Percentiles rank a stretch among this genome's conserved stretches.
These are phyloP conservation scores for Anguilla marmorata DNA, from an alignment of 2,797 vertebrate species.

Conservation along the genomic window DNA sequence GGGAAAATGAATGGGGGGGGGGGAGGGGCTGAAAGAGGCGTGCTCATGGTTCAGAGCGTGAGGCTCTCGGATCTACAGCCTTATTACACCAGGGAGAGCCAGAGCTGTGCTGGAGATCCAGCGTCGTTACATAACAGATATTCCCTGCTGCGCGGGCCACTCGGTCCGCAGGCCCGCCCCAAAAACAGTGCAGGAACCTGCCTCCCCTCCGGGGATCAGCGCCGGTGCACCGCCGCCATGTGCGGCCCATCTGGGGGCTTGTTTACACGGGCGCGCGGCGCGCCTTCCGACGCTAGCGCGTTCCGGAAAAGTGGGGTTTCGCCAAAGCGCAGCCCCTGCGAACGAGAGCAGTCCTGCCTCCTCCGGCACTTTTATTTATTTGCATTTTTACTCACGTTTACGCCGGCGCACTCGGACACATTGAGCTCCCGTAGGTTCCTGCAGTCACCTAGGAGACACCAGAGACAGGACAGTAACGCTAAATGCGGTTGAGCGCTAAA, in stretches of 20 bases:
- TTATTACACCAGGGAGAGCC: neutral
- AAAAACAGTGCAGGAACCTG: slow-evolving; percentile 5
- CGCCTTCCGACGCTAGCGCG: neutral
- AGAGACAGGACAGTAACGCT: neutral
- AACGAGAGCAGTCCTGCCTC: neutral
- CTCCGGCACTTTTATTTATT: neutral
- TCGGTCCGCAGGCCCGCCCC: neutral
- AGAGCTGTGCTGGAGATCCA: neutral
- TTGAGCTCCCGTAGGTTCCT: slow-evolving; percentile 82
- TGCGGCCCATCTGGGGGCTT: slow-evolving; percentile 26
- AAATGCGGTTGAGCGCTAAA: neutral
- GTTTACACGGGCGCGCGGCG: slow-evolving; percentile 29
- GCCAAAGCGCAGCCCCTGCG: neutral
- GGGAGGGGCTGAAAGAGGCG: neutral
- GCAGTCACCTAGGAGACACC: slow-evolving; percentile 73
- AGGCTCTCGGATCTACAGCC: neutral
- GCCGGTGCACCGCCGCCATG: neutral
- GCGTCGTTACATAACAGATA: slow-evolving; percentile 11
- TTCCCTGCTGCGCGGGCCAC: neutral
- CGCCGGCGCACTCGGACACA: slow-evolving; percentile 75
- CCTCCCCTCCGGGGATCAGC: slow-evolving; percentile 1
- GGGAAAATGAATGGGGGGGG: neutral
- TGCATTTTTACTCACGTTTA: slow-evolving; percentile 72
- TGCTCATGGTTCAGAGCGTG: neutral
- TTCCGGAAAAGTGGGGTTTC: neutral